phyloP scores from a whole-genome alignment of 1,140 invertebrate genomes.

The Drosophila athabasca region DNA sequence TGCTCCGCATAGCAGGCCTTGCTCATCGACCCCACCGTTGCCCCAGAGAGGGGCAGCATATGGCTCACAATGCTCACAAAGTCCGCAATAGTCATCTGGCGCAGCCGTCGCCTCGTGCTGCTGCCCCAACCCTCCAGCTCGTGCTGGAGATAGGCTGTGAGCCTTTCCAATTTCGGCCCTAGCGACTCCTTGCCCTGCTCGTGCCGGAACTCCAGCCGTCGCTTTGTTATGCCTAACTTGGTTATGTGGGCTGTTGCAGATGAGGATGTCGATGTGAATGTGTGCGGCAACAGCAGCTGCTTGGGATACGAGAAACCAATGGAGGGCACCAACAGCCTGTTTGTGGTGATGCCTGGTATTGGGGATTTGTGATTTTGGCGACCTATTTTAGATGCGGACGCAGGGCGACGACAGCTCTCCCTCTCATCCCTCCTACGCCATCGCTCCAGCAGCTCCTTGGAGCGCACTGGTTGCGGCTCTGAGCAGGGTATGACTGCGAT shows the following conservation, averaged over 20 bases:
- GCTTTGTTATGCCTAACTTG: slow-evolving; percentile 27
- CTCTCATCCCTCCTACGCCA: slow-evolving; percentile 1
- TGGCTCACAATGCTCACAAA: slow-evolving; percentile 36
- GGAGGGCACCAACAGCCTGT: slow-evolving; percentile 22
- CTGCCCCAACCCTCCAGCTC: slow-evolving; percentile 9
- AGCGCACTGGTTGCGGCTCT: slow-evolving; percentile 24
- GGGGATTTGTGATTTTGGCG: slow-evolving; percentile 3
- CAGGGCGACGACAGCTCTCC: background rate
- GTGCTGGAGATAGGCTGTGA: slow-evolving; percentile 6
- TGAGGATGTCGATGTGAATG: background rate
- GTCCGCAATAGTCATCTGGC: slow-evolving; percentile 31
- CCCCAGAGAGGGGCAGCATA: slow-evolving; percentile 24
- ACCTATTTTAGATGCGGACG: slow-evolving; percentile 20
- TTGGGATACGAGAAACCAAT: slow-evolving; percentile 45
- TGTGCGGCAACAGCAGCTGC: slow-evolving; percentile 9
- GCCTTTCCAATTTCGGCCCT: slow-evolving; percentile 22
- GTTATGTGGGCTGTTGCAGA: slow-evolving; percentile 5
- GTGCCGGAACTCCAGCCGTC: slow-evolving; percentile 19
- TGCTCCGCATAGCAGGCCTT: slow-evolving; percentile 31
- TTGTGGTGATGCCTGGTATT: slow-evolving; percentile 4
- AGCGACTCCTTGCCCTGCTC: background rate
- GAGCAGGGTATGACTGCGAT: background rate
- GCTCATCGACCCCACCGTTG: slow-evolving; percentile 4
- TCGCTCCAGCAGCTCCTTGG: slow-evolving; percentile 30
- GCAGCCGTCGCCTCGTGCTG: slow-evolving; percentile 18